Conservation (phyloP, 1,140 invertebrate genomes). For the Euborellia annulipes region DNA sequence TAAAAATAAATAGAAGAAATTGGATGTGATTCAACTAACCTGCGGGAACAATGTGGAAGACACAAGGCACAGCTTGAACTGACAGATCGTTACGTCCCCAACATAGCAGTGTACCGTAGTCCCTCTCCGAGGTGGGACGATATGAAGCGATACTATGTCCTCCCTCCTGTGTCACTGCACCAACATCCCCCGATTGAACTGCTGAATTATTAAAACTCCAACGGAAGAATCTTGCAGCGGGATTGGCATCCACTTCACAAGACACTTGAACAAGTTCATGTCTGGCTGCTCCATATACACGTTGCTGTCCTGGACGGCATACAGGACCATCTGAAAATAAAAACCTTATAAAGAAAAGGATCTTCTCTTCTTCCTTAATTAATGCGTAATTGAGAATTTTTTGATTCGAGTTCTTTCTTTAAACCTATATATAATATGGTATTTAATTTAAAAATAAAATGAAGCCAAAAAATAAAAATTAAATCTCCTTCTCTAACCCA, state of each 20-base stretch:
- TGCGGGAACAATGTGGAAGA: slow-evolving; percentile 38
- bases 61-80: slow-evolving; percentile 33
- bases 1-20: too few species aligned
- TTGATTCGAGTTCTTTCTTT: too few species aligned
- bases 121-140: slow-evolving; percentile 31
- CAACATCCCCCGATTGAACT: slow-evolving; percentile 25
- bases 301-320: slow-evolving; percentile 30
- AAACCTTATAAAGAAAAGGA: too few species aligned
- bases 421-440: too few species aligned
- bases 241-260: slow-evolving; percentile 41
- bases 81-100: slow-evolving; percentile 37
- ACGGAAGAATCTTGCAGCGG: slow-evolving; percentile 31
- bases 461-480: too few species aligned
- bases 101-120: slow-evolving; percentile 39
- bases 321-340: slow-evolving; percentile 32
- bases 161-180: slow-evolving; percentile 16
- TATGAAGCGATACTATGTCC: slow-evolving; percentile 30
- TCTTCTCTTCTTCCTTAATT: too few species aligned
- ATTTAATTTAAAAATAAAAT: too few species aligned
- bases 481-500: too few species aligned
- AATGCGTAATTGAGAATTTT: too few species aligned
- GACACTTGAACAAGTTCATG: slow-evolving; percentile 35
- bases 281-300: slow-evolving; percentile 38
- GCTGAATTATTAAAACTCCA: slow-evolving; percentile 44
- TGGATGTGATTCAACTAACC: slow-evolving; percentile 21